Percentiles rank a stretch among this genome's conserved stretches.
These are phyloP conservation scores for Papilio polytes DNA, from an alignment of 1,140 invertebrate genomes.

Conservation along the genomic window DNA sequence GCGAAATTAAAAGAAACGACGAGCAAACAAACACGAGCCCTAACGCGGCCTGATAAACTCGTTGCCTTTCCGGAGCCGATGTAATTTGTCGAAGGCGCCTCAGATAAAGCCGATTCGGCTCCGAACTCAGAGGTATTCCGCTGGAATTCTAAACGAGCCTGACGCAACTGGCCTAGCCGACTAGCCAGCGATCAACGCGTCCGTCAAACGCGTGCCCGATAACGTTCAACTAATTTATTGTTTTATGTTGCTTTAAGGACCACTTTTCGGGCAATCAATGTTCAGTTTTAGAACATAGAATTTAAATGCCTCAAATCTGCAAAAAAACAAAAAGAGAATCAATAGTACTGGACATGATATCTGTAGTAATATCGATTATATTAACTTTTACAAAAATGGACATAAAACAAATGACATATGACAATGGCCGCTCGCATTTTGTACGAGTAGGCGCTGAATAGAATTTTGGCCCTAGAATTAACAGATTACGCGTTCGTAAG, in stretches of 20 bases:
- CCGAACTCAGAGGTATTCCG: constrained; percentile 58
- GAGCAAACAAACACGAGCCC: constrained; percentile 73
- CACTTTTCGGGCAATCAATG: neutral
- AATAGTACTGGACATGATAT: too few relatives aligned
- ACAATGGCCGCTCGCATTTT: too few relatives aligned
- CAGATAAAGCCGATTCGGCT: constrained; percentile 72
- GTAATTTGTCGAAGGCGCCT: constrained; percentile 82
- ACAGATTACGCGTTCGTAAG: too few relatives aligned
- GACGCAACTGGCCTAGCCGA: constrained; percentile 53
- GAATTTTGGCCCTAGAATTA: too few relatives aligned
- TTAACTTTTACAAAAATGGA: too few relatives aligned
- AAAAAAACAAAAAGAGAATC: too few relatives aligned
- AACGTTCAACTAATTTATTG: constrained; percentile 6
- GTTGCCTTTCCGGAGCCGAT: constrained; percentile 71
- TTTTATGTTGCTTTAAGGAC: neutral
- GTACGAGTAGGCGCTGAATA: too few relatives aligned
- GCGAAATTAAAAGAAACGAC: constrained; percentile 80
- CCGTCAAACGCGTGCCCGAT: constrained; percentile 33
- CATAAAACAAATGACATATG: too few relatives aligned
- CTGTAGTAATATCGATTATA: too few relatives aligned
- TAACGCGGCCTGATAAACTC: constrained; percentile 76
- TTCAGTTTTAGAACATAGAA: neutral
- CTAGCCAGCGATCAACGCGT: constrained; percentile 46
- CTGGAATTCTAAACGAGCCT: constrained; percentile 62
- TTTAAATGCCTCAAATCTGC: neutral